Conservation (phyloP, 2,888 invertebrate genomes). For the Muschampia plurimacula region DNA sequence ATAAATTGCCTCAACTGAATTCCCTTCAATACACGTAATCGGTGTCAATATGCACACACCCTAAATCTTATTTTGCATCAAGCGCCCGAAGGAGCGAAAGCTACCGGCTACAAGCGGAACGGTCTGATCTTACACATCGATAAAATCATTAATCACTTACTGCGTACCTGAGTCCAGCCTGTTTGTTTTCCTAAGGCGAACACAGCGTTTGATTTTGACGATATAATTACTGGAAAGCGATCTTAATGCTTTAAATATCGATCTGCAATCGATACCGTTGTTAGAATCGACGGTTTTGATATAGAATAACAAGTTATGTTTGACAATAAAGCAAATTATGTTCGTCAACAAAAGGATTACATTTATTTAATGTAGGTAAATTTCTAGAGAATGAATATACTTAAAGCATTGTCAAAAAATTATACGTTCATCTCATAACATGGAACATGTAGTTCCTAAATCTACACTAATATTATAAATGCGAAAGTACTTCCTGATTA, state of each 20-base stretch:
- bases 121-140: constrained; percentile 59
- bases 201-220: constrained; percentile 49
- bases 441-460: no score
- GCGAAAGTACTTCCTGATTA: background rate
- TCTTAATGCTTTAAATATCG: constrained; percentile 43
- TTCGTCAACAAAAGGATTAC: no score
- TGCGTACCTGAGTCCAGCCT: constrained; percentile 46
- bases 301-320: background rate
- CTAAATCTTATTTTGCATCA: constrained; percentile 50
- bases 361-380: no score
- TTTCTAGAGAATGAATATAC: no score
- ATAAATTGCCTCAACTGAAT: background rate
- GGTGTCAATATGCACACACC: constrained; percentile 17
- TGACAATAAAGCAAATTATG: background rate
- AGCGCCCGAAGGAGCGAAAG: constrained; percentile 72
- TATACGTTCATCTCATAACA: no score
- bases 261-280: constrained; percentile 49
- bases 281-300: constrained; percentile 41
- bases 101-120: constrained; percentile 52
- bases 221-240: constrained; percentile 50
- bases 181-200: constrained; percentile 48
- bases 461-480: no score
- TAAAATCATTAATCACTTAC: constrained; percentile 70
- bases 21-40: background rate
- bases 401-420: no score